phyloP scores from a whole-genome alignment of 2,797 vertebrate species.

The Phalloptychus januarius region DNA sequence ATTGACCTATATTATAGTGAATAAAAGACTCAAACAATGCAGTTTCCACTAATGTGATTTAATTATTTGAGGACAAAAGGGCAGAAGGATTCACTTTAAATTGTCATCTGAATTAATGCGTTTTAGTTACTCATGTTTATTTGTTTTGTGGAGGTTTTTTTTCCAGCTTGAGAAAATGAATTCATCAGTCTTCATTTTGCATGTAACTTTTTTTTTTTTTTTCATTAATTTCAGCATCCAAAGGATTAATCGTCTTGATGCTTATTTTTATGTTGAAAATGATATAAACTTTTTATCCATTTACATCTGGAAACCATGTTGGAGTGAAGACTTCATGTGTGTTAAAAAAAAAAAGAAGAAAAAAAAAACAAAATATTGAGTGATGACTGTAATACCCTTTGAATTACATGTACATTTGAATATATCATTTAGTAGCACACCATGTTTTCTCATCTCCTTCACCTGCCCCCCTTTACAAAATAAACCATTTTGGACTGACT shows the following conservation, averaged over 20 bases:
- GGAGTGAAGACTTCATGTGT: conserved; percentile 78
- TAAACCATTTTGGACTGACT: conserved; percentile 82
- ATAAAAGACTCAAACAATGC: conserved; percentile 79
- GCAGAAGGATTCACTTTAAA: conserved; percentile 60
- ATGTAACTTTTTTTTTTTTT: conserved; percentile 65
- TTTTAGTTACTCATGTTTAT: conserved; percentile 59
- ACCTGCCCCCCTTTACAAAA: conserved; percentile 81
- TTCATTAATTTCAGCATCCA: conserved; percentile 74
- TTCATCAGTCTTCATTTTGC: conserved; percentile 73
- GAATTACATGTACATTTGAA: conserved; percentile 85
- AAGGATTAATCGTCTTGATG: conserved; percentile 85
- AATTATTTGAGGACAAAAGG: conserved; percentile 64
- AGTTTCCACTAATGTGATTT: conserved; percentile 75
- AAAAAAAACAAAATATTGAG: conserved; percentile 60
- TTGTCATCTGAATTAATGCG: conserved; percentile 49
- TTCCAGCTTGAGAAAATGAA: conserved; percentile 59
- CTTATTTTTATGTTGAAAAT: conserved; percentile 79
- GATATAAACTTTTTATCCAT: conserved; percentile 81
- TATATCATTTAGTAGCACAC: conserved; percentile 85
- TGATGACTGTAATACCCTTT: conserved; percentile 80
- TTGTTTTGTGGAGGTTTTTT: conserved; percentile 28
- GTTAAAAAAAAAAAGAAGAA: conserved; percentile 31
- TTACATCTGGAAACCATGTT: conserved; percentile 76
- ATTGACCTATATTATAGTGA: conserved; percentile 78
- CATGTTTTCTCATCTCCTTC: conserved; percentile 81